Evolutionary conservation across 2,113 vertebrate genomes (phyloP).

Genomic region (Albula glossodonta): DNA sequence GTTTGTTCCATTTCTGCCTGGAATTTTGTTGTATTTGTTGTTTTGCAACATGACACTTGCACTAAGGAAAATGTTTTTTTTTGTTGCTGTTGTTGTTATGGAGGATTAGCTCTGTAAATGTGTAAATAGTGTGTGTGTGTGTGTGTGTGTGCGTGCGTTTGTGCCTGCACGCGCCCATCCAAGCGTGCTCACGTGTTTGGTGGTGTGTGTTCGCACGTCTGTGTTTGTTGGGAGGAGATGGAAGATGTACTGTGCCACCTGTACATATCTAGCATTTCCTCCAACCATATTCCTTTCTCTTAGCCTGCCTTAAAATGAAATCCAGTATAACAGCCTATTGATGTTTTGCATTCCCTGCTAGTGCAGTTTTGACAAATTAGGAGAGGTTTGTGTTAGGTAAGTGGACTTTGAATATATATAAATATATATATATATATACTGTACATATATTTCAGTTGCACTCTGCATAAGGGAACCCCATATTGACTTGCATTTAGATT

Average conservation of each 20-base stretch:
- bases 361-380: conserved; percentile 24
- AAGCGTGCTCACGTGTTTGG: neutral
- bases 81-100: neutral
- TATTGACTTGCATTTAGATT: conserved; percentile 8
- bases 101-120: conserved; percentile 7
- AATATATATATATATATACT: neutral
- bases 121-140: conserved; percentile 12
- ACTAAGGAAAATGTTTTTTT: conserved; percentile 8
- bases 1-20: neutral
- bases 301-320: conserved; percentile 51
- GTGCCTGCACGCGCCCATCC: too few relatives aligned
- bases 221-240: neutral
- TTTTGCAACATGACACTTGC: conserved; percentile 14
- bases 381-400: conserved; percentile 24
- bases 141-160: too few relatives aligned
- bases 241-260: conserved; percentile 21
- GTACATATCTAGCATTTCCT: conserved; percentile 20
- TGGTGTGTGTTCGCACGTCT: neutral
- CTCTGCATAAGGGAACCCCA: conserved; percentile 10
- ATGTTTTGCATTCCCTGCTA: conserved; percentile 28
- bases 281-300: conserved; percentile 32
- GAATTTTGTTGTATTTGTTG: neutral
- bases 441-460: conserved; percentile 14
- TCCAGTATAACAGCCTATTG: conserved; percentile 34
- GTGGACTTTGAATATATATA: conserved; percentile 7